phyloP scores from a whole-genome alignment of 2,888 invertebrate species.

The Iphiclides podalirius region DNA sequence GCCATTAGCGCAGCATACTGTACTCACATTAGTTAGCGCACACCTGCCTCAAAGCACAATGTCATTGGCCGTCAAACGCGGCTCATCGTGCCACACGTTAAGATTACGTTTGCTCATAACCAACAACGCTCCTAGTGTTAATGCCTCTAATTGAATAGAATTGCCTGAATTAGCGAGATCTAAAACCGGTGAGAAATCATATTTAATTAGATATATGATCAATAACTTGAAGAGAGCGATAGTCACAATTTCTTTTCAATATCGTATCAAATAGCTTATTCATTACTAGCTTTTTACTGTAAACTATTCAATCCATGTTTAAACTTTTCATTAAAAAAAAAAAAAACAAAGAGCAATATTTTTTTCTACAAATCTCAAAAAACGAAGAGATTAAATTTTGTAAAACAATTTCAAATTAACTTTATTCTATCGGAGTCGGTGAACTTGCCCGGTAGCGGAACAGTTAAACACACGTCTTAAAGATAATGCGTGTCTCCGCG shows the following conservation, averaged over 20 bases:
- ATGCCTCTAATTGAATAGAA: conserved; percentile 30
- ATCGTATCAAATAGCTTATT: no score
- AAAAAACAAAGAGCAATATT: no score
- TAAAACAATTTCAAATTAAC: no score
- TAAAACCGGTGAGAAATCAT: neutral
- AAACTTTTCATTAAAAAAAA: no score
- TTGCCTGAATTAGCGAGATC: conserved; percentile 13
- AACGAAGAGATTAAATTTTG: no score
- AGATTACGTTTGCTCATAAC: conserved; percentile 34
- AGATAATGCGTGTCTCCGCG: conserved; percentile 29
- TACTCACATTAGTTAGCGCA: conserved; percentile 38
- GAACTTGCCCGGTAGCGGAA: conserved; percentile 38
- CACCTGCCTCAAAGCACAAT: conserved; percentile 65
- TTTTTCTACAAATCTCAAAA: no score
- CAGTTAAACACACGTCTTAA: conserved; percentile 33
- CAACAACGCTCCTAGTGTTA: conserved; percentile 35
- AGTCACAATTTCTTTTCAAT: no score
- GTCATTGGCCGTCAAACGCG: conserved; percentile 75
- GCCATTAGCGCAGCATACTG: conserved; percentile 37
- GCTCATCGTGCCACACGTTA: conserved; percentile 35
- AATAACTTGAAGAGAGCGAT: no score
- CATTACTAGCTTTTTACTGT: no score
- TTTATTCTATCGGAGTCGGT: conserved; percentile 12
- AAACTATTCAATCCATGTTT: no score
- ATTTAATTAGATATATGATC: no score